Conservation (phyloP, 2,888 invertebrate species). For the Drosophila cognata region DNA sequence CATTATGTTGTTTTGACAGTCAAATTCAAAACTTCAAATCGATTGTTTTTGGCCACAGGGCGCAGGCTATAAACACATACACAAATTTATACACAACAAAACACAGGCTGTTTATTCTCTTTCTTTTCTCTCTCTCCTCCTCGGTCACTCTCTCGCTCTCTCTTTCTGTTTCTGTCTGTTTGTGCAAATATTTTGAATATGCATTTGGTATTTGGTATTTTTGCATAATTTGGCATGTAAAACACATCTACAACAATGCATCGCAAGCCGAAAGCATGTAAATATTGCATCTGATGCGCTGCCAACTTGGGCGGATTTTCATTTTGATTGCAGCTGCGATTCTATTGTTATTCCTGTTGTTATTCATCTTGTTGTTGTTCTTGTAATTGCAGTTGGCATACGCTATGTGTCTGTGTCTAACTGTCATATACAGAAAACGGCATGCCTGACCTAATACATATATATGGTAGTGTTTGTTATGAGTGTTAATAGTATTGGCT, state of each 20-base stretch:
- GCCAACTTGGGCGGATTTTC: slow-evolving; percentile 73
- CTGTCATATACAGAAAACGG: slow-evolving; percentile 4
- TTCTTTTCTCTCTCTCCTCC: slow-evolving; percentile 7
- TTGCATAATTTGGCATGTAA: slow-evolving; percentile 81
- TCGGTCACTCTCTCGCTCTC: slow-evolving; percentile 9
- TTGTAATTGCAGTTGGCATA: slow-evolving; percentile 13
- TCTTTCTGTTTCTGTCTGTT: slow-evolving; percentile 7
- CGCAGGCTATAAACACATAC: slow-evolving; percentile 2
- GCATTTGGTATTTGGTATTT: slow-evolving; percentile 70
- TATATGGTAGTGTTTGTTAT: neutral
- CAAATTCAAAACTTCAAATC: slow-evolving; percentile 65
- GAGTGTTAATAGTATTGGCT: neutral
- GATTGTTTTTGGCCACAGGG: slow-evolving; percentile 56
- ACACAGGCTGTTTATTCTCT: slow-evolving; percentile 34
- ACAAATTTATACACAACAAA: slow-evolving; percentile 28
- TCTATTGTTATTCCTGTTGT: slow-evolving; percentile 29
- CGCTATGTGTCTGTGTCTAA: slow-evolving; percentile 3
- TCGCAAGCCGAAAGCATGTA: slow-evolving; percentile 61
- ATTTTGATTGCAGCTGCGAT: slow-evolving; percentile 69
- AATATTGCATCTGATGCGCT: slow-evolving; percentile 70
- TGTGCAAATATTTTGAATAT: slow-evolving; percentile 72
- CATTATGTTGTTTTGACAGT: slow-evolving; percentile 79
- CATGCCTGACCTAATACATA: slow-evolving; percentile 1
- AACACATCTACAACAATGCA: slow-evolving; percentile 76
- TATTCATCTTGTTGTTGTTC: slow-evolving; percentile 17